Evolutionary conservation across 2,888 invertebrate species (phyloP).

Genomic region (Serrognathus titanus): DNA sequence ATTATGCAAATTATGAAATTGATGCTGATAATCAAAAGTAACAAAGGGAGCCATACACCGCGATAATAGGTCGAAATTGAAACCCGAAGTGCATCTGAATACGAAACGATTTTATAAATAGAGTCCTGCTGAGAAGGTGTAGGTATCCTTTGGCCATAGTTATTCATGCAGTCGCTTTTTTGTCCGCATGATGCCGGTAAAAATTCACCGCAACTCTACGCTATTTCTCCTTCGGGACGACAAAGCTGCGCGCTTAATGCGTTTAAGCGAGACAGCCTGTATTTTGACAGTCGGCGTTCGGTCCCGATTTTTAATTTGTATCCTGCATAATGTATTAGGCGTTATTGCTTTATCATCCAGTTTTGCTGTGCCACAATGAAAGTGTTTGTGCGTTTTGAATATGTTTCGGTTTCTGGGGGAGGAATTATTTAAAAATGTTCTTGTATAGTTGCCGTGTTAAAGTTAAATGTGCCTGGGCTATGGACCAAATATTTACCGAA

Average conservation of each 20-base stretch:
- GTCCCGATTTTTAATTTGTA: slow-evolving; percentile 22
- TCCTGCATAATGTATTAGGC: slow-evolving; percentile 22
- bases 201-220: slow-evolving; percentile 13
- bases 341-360: slow-evolving; percentile 23
- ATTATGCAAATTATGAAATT: slow-evolving; percentile 21
- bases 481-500: neutral
- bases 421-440: slow-evolving; percentile 15
- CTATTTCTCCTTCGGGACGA: neutral
- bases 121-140: slow-evolving; percentile 24
- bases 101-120: slow-evolving; percentile 23
- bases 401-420: slow-evolving; percentile 14
- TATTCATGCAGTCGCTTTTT: slow-evolving; percentile 21
- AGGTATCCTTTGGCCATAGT: slow-evolving; percentile 20
- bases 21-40: slow-evolving; percentile 18
- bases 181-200: slow-evolving; percentile 20
- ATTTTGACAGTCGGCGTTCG: neutral
- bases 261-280: neutral
- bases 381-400: slow-evolving; percentile 15
- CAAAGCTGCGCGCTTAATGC: too few relatives aligned
- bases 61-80: slow-evolving; percentile 22
- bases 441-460: slow-evolving; percentile 2
- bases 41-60: slow-evolving; percentile 15
- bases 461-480: neutral
- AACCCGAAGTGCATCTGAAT: slow-evolving; percentile 20
- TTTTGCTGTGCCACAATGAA: slow-evolving; percentile 12